Evolutionary conservation across 2,113 vertebrate species (phyloP), one percentile per base, ranked within the genome.

Genomic region (Leucosticte australis): DNA sequence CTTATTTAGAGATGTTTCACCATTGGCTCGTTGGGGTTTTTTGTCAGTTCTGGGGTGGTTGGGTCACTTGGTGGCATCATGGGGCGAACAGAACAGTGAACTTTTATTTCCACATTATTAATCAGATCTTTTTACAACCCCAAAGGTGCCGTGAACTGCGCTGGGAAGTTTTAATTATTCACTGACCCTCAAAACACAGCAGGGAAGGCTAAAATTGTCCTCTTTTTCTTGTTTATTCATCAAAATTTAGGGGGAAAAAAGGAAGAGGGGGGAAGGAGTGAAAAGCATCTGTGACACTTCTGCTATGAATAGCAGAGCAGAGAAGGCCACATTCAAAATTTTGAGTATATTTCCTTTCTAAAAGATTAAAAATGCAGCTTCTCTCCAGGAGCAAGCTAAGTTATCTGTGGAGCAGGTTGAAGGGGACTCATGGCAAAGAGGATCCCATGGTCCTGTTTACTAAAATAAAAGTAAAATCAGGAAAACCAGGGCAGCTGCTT

Each of bases 1-100:
- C 65, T 91, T 89, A 63, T 89, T 91, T 91, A 87, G 50, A 27
- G 37, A 63, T 68, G 55, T 73, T 90, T 85, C n/a, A 6, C 41
- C 15, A 0, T 31, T n/a, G 77, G 56, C 53, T 75, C 23, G 1
- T 68, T 67, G 60, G 62, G 30, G 74, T 16, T 78, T 87, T 68
- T 76, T 70, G 63, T 65, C 70, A 31, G 7, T 28, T 50, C 33
- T 80, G 28, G 15, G 52, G 75, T 5, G 42, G 33, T 35, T 50
- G 17, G 26, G 62, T 87, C 69, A 62, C 31, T 56, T 7, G 23
- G 28, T 50, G 39, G 33, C 20, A 0, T n/a, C 37, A 2, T 0
- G 17, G 33, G 24, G 57, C 2, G 20, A 81, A 12, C 24, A 37
- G 53, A 49, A 24, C 27, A 73, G 39, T 49, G 70, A 52, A n/a